Percentiles rank a stretch among this genome's conserved stretches.
phyloP scores from a whole-genome alignment of 2,888 invertebrate species.

The Temnothorax ravouxi region DNA sequence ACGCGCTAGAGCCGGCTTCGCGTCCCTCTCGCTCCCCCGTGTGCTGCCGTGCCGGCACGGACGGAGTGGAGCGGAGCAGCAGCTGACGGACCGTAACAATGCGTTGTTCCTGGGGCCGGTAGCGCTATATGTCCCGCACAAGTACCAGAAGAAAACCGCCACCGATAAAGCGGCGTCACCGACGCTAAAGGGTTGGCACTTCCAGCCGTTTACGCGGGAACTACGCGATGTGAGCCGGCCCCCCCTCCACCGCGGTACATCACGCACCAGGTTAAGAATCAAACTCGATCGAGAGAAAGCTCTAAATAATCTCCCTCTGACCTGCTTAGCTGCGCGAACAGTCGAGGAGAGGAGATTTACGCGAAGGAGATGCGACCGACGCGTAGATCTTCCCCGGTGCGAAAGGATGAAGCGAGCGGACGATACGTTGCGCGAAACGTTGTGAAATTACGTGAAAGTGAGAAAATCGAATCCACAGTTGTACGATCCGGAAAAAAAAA shows the following conservation, averaged over 20 bases:
- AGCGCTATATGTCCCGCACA: slow-evolving; percentile 66
- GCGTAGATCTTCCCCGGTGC: background rate
- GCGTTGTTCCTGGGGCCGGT: slow-evolving; percentile 65
- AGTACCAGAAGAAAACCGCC: slow-evolving; percentile 59
- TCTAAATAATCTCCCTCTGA: slow-evolving; percentile 2
- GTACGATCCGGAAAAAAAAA: background rate
- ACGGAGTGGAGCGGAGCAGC: slow-evolving; percentile 70
- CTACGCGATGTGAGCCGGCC: slow-evolving; percentile 26
- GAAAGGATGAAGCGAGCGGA: background rate
- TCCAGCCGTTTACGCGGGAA: slow-evolving; percentile 20
- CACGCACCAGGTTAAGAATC: slow-evolving; percentile 40
- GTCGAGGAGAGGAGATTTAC: background rate
- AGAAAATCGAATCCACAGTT: background rate
- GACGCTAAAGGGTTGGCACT: slow-evolving; percentile 20
- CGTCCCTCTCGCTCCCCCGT: slow-evolving; percentile 61
- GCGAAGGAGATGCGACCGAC: background rate
- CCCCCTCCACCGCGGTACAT: background rate
- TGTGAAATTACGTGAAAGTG: background rate
- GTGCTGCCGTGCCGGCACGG: slow-evolving; percentile 65
- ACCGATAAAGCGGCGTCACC: slow-evolving; percentile 34
- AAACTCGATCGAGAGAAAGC: background rate
- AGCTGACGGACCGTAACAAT: slow-evolving; percentile 78
- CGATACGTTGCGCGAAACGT: background rate
- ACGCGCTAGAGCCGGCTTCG: slow-evolving; percentile 32
- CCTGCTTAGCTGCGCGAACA: background rate